Evolutionary conservation across 2,113 vertebrate genomes (phyloP).

Genomic region (Phrynosoma blainvillii): DNA sequence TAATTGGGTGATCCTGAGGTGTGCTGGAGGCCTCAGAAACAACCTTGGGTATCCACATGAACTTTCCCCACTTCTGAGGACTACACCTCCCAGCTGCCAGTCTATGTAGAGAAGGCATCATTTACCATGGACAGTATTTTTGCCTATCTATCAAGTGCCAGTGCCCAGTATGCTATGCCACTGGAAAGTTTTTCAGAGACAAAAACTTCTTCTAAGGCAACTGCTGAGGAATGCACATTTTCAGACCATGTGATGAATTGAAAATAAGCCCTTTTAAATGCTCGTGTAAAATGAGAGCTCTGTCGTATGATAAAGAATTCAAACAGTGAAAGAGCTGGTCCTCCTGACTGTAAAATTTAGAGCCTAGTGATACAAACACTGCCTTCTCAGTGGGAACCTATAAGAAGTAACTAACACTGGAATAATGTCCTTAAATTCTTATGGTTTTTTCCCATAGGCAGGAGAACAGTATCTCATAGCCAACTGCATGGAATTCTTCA

Average conservation of each 20-base stretch:
- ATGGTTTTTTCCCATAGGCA: neutral
- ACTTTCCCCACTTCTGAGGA: neutral
- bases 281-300: neutral
- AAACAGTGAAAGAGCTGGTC: neutral
- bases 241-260: neutral
- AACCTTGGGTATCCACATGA: neutral
- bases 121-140: neutral
- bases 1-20: no score
- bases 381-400: constrained; percentile 1
- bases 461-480: constrained; percentile 20
- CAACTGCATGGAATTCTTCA: constrained; percentile 29
- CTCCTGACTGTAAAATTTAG: neutral
- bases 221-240: neutral
- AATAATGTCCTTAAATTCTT: constrained; percentile 13
- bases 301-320: neutral
- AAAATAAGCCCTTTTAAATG: neutral
- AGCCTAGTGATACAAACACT: neutral
- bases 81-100: neutral
- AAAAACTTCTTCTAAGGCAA: neutral
- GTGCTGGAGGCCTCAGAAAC: no score
- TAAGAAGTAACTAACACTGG: neutral
- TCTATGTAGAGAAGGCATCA: neutral
- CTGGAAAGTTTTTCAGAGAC: neutral
- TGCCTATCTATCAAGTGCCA: neutral
- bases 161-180: neutral